phyloP scores from a whole-genome alignment of 2,797 vertebrate species.

The Dendrocincla fuliginosa region DNA sequence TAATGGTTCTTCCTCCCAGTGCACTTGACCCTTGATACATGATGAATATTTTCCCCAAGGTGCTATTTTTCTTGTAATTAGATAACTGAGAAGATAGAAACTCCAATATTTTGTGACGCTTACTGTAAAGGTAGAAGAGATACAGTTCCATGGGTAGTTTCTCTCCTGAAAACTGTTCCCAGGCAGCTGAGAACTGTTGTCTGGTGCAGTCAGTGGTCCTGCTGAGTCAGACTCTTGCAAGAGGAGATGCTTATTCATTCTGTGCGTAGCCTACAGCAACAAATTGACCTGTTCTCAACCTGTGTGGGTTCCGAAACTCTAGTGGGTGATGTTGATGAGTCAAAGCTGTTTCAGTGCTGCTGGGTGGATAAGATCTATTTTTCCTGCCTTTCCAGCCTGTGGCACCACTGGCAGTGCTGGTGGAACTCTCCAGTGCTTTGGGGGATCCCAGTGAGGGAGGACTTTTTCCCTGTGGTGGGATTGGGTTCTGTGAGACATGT shows the following conservation, averaged over 20 bases:
- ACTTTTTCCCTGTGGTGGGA: fast-evolving
- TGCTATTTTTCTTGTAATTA: background rate
- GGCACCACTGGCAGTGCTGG: background rate
- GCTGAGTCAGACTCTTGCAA: conserved; percentile 31
- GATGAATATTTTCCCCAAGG: background rate
- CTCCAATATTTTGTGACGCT: background rate
- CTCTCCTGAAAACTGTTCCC: background rate
- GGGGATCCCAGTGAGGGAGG: background rate
- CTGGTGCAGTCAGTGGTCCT: background rate
- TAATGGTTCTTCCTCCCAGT: background rate
- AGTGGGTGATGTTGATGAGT: conserved; percentile 8
- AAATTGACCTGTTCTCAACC: background rate
- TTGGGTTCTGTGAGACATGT: background rate
- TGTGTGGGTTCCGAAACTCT: background rate
- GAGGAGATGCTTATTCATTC: conserved; percentile 43
- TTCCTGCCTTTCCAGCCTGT: background rate
- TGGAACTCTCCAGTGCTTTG: background rate
- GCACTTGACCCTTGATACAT: background rate
- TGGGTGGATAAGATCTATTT: background rate
- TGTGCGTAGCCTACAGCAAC: background rate
- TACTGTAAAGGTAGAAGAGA: background rate
- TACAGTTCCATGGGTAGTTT: background rate
- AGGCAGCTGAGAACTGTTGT: background rate
- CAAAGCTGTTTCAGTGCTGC: background rate
- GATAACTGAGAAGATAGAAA: background rate